Percentiles rank a stretch among this genome's conserved stretches.
Conservation (phyloP, 1,140 invertebrate species). For the Scaptomyza pallida region DNA sequence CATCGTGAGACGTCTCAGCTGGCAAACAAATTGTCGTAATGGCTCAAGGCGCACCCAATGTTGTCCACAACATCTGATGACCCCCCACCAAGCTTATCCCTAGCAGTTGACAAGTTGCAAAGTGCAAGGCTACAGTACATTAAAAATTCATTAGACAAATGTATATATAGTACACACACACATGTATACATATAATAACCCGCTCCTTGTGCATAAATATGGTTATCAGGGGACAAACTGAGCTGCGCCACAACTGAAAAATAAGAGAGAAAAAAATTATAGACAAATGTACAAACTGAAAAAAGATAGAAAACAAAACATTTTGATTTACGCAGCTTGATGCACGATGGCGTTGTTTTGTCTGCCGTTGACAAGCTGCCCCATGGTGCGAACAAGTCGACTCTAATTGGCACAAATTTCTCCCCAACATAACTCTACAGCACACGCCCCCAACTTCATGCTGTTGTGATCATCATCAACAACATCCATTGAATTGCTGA, state of each 20-base stretch:
- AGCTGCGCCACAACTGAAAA: slow-evolving; percentile 26
- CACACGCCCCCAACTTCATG: slow-evolving; percentile 5
- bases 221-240: not conserved
- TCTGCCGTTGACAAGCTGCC: slow-evolving; percentile 56
- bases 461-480: slow-evolving; percentile 1
- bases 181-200: slow-evolving; percentile 17
- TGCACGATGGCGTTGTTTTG: slow-evolving; percentile 8
- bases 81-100: slow-evolving; percentile 38
- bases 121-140: slow-evolving; percentile 69
- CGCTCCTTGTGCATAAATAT: slow-evolving; percentile 23
- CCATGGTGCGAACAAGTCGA: slow-evolving; percentile 62
- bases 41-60: slow-evolving; percentile 22
- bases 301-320: slow-evolving; percentile 49
- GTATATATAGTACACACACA: too few relatives aligned
- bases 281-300: slow-evolving; percentile 21
- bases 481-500: slow-evolving; percentile 32
- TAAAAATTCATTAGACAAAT: slow-evolving; percentile 74
- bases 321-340: slow-evolving; percentile 66
- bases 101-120: slow-evolving; percentile 36
- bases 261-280: not conserved
- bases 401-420: slow-evolving; percentile 77
- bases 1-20: slow-evolving; percentile 8
- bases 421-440: slow-evolving; percentile 31
- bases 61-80: slow-evolving; percentile 19
- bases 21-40: slow-evolving; percentile 8